Conservation (phyloP, 2,888 invertebrate species). For the Lymantria dispar region DNA sequence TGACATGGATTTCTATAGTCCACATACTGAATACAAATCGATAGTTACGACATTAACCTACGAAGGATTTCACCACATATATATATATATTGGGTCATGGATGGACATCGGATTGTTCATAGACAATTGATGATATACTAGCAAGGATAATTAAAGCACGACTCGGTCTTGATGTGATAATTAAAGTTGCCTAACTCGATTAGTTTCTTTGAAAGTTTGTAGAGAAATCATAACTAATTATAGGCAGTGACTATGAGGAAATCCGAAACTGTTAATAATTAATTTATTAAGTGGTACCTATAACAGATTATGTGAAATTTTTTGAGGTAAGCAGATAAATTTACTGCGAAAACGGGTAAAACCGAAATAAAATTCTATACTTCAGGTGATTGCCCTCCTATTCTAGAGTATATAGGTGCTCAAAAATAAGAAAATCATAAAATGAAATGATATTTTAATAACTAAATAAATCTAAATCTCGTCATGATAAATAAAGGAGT, state of each 20-base stretch:
- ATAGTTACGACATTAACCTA: conserved; percentile 62
- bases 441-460: too few relatives aligned
- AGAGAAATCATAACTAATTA: conserved; percentile 19
- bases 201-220: conserved; percentile 29
- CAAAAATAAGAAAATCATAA: too few relatives aligned
- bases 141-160: conserved; percentile 52
- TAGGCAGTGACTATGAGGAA: conserved; percentile 1
- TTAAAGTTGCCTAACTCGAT: conserved; percentile 34
- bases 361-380: too few relatives aligned
- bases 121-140: conserved; percentile 40
- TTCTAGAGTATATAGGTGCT: too few relatives aligned
- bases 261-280: neutral
- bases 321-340: too few relatives aligned
- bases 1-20: conserved; percentile 79
- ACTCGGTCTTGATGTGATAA: conserved; percentile 33
- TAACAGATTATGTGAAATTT: too few relatives aligned
- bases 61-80: conserved; percentile 73
- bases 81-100: conserved; percentile 75
- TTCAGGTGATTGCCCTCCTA: too few relatives aligned
- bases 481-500: conserved; percentile 11
- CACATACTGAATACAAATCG: conserved; percentile 74
- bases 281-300: neutral
- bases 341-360: too few relatives aligned
- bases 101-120: conserved; percentile 54
- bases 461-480: too few relatives aligned